phyloP scores from a whole-genome alignment of 2,888 invertebrate species.

The Paralinhomoeus sp. region DNA sequence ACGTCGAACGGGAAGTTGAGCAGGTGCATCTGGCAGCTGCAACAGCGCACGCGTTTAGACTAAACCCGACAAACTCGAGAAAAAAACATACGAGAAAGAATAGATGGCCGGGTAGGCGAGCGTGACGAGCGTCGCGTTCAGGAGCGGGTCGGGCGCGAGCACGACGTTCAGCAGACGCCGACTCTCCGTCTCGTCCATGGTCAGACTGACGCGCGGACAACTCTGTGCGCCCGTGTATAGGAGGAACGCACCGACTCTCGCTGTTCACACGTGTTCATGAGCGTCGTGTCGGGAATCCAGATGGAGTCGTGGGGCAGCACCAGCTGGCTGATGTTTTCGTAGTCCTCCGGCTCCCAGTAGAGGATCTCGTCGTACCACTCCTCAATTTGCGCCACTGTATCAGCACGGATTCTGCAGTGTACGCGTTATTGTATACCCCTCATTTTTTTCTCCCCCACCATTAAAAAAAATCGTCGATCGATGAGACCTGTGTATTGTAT shows the following conservation, averaged over 20 bases:
- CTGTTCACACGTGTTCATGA: slow-evolving; percentile 13
- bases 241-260: background rate
- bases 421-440: too few species aligned
- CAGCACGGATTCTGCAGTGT: too few species aligned
- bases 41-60: too few species aligned
- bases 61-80: too few species aligned
- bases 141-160: slow-evolving; percentile 15
- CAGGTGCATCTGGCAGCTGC: slow-evolving; percentile 15
- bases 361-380: slow-evolving; percentile 23
- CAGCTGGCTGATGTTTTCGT: slow-evolving; percentile 18
- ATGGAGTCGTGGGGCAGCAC: slow-evolving; percentile 19
- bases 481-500: background rate
- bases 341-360: slow-evolving; percentile 18
- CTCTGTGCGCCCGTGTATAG: background rate
- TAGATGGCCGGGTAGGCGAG: slow-evolving; percentile 22
- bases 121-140: slow-evolving; percentile 13
- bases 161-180: slow-evolving; percentile 20
- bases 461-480: too few species aligned
- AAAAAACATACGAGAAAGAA: too few species aligned
- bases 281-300: slow-evolving; percentile 23
- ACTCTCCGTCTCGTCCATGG: slow-evolving; percentile 22
- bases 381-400: too few species aligned
- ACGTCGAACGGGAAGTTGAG: slow-evolving; percentile 19
- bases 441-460: too few species aligned
- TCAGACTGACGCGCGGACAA: slow-evolving; percentile 9